Percentiles rank a stretch among this genome's conserved stretches.
phyloP scores from a whole-genome alignment of 2,113 vertebrate genomes.

The Pleuronectes platessa region DNA sequence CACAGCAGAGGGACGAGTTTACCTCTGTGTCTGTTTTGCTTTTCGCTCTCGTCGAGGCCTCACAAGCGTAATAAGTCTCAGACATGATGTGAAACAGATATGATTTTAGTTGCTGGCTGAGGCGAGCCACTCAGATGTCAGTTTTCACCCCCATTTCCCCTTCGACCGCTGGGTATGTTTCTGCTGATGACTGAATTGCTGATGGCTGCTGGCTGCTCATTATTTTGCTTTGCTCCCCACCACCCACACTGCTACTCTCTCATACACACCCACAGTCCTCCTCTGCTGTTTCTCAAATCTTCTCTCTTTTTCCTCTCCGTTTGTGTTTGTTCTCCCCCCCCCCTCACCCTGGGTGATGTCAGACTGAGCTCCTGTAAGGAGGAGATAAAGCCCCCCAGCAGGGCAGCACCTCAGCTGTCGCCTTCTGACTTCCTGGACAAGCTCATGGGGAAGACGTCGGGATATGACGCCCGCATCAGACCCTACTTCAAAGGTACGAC shows the following conservation, averaged over 20 bases:
- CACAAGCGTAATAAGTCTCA: conserved; percentile 57
- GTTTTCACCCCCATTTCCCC: conserved; percentile 61
- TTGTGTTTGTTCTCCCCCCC: conserved; percentile 20
- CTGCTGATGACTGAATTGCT: conserved; percentile 59
- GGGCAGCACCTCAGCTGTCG: conserved; percentile 83
- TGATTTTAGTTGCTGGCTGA: conserved; percentile 52
- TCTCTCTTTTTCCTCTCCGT: conserved; percentile 24
- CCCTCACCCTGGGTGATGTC: conserved; percentile 53
- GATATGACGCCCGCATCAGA: conserved; percentile 93
- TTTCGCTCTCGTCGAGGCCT: conserved; percentile 30
- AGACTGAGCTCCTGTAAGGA: conserved; percentile 91
- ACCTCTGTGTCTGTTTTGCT: conserved; percentile 43
- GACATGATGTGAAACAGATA: conserved; percentile 57
- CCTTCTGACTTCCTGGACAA: conserved; percentile 97
- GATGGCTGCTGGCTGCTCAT: conserved; percentile 45
- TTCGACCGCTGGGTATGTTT: conserved; percentile 43
- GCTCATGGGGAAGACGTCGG: conserved; percentile 94
- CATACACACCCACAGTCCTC: conserved; percentile 18
- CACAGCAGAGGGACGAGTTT: conserved; percentile 44
- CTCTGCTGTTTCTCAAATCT: conserved; percentile 39
- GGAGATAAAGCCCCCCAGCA: conserved; percentile 86
- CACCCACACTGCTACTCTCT: conserved; percentile 37
- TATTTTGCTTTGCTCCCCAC: conserved; percentile 23
- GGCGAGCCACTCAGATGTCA: conserved; percentile 33
- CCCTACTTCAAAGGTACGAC: conserved; percentile 96